Conservation (phyloP, 2,113 vertebrate species). For the Chaetops frenatus region DNA sequence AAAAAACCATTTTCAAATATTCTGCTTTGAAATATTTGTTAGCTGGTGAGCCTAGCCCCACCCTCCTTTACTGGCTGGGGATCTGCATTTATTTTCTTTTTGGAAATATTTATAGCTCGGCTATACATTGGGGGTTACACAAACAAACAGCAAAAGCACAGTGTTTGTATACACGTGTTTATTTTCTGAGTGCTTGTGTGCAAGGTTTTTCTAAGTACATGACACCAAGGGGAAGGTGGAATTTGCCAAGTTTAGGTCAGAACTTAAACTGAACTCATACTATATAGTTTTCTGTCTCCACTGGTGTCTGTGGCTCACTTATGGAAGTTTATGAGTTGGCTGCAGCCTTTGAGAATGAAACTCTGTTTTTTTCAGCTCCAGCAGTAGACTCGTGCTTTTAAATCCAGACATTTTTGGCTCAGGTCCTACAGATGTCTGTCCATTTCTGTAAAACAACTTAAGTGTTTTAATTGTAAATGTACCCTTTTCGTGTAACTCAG, state of each 20-base stretch:
- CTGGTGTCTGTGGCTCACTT: constrained; percentile 34
- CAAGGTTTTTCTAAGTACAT: neutral
- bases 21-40: constrained; percentile 11
- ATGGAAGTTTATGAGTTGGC: constrained; percentile 43
- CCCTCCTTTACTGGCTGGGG: neutral
- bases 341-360: constrained; percentile 29
- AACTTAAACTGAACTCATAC: constrained; percentile 5
- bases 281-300: constrained; percentile 16
- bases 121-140: neutral
- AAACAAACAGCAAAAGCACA: constrained; percentile 13
- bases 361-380: constrained; percentile 38
- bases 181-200: neutral
- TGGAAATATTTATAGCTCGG: constrained; percentile 20
- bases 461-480: constrained; percentile 51
- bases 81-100: constrained; percentile 26
- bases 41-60: neutral
- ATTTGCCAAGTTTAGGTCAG: constrained; percentile 48
- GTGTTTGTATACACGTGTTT: neutral
- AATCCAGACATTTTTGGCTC: constrained; percentile 49
- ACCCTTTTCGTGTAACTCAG: neutral
- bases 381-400: constrained; percentile 33
- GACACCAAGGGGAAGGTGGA: neutral
- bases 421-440: neutral
- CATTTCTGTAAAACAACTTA: constrained; percentile 21
- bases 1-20: constrained; percentile 16